phyloP scores from a whole-genome alignment of 2,113 vertebrate genomes.

The Eira barbara region DNA sequence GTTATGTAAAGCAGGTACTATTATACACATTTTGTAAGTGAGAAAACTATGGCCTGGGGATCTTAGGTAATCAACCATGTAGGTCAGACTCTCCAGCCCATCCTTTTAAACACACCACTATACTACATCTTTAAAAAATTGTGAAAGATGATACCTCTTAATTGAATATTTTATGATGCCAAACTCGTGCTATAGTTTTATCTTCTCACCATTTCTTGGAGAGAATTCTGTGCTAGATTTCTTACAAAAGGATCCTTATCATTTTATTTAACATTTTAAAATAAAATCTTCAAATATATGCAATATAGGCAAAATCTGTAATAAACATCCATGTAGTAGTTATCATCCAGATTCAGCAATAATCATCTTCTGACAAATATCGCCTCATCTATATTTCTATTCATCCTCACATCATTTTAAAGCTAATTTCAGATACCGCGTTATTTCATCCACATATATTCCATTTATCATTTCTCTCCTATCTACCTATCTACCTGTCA shows the following conservation, averaged over 20 bases:
- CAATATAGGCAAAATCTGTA: background rate
- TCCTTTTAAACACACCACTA: background rate
- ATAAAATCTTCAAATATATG: background rate
- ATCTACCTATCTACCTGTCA: background rate
- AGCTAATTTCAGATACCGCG: background rate
- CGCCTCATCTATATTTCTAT: background rate
- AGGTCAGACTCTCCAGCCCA: background rate
- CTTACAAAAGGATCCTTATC: background rate
- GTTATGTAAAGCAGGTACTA: background rate
- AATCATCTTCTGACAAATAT: background rate
- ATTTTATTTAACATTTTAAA: background rate
- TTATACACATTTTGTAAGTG: background rate
- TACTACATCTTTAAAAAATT: background rate
- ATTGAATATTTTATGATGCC: background rate
- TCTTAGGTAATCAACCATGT: background rate
- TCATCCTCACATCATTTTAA: background rate
- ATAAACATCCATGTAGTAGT: background rate
- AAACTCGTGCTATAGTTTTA: background rate
- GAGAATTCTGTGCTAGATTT: background rate
- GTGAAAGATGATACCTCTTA: background rate
- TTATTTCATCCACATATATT: background rate
- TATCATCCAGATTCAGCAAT: background rate
- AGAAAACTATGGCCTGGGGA: background rate
- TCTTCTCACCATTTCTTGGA: background rate
- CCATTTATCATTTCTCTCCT: background rate